Conservation (phyloP, 2,797 vertebrate species). For the Lerista edwardsae region DNA sequence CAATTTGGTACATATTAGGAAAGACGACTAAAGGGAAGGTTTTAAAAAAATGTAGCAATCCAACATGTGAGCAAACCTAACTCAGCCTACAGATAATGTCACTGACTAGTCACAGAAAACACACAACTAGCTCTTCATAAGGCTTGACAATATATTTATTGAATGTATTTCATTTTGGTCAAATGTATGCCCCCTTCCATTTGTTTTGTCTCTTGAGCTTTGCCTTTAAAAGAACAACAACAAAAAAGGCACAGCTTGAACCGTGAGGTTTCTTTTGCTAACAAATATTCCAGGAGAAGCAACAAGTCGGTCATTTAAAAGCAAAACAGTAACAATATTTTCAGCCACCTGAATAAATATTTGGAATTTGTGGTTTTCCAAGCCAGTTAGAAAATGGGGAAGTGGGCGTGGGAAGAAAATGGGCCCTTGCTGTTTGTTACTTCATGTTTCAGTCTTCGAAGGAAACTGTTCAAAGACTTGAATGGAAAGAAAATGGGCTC, state of each 20-base stretch:
- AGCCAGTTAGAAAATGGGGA: slow-evolving; percentile 26
- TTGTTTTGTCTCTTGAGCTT: background rate
- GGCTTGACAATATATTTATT: background rate
- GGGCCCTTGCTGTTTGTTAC: slow-evolving; percentile 19
- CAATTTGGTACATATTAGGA: background rate
- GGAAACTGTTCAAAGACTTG: slow-evolving; percentile 26
- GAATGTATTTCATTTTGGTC: rapidly evolving
- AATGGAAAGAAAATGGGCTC: slow-evolving; percentile 7
- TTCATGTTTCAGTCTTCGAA: background rate
- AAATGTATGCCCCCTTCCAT: background rate
- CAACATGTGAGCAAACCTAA: background rate
- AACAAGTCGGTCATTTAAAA: slow-evolving; percentile 10
- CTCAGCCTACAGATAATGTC: background rate
- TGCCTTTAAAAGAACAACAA: background rate
- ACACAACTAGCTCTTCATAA: background rate
- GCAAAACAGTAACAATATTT: slow-evolving; percentile 13
- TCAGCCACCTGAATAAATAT: slow-evolving; percentile 57
- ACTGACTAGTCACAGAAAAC: background rate
- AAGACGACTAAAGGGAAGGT: background rate
- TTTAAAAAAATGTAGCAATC: background rate
- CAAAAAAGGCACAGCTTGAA: background rate
- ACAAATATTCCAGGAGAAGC: slow-evolving; percentile 45
- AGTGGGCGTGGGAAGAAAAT: background rate
- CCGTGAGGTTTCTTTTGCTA: slow-evolving; percentile 15
- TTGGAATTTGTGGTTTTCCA: slow-evolving; percentile 52